A percentile compares a stretch with the other conserved stretches of the same genome.
These are phyloP conservation scores for Kradibia gibbosae DNA, from an alignment of 1,140 invertebrate species.

Conservation along the genomic window DNA sequence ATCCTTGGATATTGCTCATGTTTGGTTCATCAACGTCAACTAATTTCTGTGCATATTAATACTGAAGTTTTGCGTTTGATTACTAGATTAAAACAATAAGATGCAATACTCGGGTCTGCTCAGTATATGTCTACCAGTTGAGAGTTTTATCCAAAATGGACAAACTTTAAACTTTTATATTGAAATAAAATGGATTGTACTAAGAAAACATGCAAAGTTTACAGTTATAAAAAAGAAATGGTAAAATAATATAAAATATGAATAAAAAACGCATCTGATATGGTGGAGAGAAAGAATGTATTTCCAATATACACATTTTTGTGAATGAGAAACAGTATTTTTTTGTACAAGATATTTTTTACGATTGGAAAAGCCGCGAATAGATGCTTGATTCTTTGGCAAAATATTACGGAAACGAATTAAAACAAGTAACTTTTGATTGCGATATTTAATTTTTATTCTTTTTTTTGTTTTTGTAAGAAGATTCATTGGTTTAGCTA, in stretches of 20 bases:
- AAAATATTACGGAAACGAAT: background rate
- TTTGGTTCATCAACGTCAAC: background rate
- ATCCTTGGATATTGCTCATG: background rate
- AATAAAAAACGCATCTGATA: background rate
- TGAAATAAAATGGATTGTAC: conserved; percentile 10
- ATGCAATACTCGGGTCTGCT: background rate
- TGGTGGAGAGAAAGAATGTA: background rate
- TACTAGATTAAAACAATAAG: background rate
- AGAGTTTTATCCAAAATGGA: conserved; percentile 20
- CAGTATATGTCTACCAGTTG: background rate
- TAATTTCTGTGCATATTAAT: conserved; percentile 1
- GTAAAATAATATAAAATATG: no score
- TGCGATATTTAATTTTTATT: conserved; percentile 28
- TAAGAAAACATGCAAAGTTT: conserved; percentile 10
- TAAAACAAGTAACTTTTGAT: background rate
- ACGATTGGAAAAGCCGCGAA: background rate
- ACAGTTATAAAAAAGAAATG: no score
- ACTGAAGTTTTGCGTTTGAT: background rate
- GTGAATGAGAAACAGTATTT: background rate
- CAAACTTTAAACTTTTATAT: conserved; percentile 58
- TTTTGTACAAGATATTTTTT: background rate
- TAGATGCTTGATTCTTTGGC: background rate
- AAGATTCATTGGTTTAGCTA: conserved; percentile 17
- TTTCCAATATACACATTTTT: background rate
- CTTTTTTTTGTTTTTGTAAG: background rate